Base-by-base conservation (phyloP, 1,140 invertebrate genomes). In the Potamilus streckersoni region DNA sequence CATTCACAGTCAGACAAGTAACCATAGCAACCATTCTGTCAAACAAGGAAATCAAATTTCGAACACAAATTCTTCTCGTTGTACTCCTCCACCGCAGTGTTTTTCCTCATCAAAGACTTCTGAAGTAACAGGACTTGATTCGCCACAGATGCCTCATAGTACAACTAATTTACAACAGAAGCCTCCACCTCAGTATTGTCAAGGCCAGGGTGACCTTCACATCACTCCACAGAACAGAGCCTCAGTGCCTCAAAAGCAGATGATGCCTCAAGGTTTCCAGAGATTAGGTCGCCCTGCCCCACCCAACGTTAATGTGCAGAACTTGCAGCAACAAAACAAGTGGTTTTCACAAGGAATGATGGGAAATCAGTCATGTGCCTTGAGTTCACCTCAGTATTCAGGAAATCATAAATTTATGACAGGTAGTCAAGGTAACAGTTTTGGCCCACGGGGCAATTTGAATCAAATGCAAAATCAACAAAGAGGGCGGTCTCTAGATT, bases 241-340 rank as follows among this genome's bases (percentile, higher is more conserved):
- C 38, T 49, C 38, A 11, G 38, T 49, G 38, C 38, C 38, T 49
- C 61, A 74, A 15, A 74, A 75, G n/a, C 70, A 65, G 49, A 63
- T 70, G 16, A 71, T 73, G 27, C 56, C 64, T 57, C 62, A 72
- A 31, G 23, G 23, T 23, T 84, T 73, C 63, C 81, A 85, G 57
- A 76, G 82, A 66, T 75, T 81, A 15, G 83, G 85, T 31, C 78
- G 84, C 59, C 84, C 83, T 58, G 81, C 84, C 16, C 85, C 86
- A 49, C 84, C 84, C 60, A 83, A 83, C 80, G 83, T 87, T n/a
- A 86, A 85, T 79, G 83, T 86, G 49, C 85, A 85, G 74, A 85
- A 84, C 58, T 82, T 86, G 76, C 81, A 82, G 65, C 80, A 75
- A 55, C 77, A 79, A 62, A 69, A 72, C 59, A 68, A 61, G 58